Percentiles rank a stretch among this genome's conserved stretches.
Conservation (phyloP, 1,140 invertebrate species). For the Zaprionus nigranus region DNA sequence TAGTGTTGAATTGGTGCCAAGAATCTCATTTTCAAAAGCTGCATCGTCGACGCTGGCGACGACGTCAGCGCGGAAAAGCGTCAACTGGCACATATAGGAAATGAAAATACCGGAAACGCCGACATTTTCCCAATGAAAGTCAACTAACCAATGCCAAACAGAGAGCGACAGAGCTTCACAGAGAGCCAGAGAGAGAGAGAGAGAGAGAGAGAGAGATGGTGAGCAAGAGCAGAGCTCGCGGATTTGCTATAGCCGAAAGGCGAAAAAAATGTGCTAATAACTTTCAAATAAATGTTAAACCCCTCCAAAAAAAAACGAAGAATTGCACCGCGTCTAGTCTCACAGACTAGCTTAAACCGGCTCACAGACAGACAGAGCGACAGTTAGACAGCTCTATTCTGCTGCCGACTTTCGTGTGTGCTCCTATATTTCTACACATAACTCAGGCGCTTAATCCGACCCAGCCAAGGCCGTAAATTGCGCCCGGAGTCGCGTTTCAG, state of each 20-base stretch:
- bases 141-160: conserved; percentile 29
- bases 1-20: conserved; percentile 77
- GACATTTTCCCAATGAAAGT: conserved; percentile 52
- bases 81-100: conserved; percentile 48
- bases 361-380: conserved; percentile 29
- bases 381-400: conserved; percentile 30
- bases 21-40: conserved; percentile 60
- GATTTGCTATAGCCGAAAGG: conserved; percentile 23
- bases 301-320: conserved; percentile 11
- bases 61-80: conserved; percentile 7
- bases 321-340: conserved; percentile 21
- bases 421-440: conserved; percentile 55
- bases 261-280: conserved; percentile 52
- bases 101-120: conserved; percentile 62
- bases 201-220: conserved; percentile 1
- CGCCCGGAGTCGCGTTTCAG: conserved; percentile 42
- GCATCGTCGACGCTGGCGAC: conserved; percentile 13
- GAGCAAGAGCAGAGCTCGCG: conserved; percentile 16
- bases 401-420: conserved; percentile 31
- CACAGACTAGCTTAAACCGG: conserved; percentile 52
- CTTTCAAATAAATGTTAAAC: conserved; percentile 53
- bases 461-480: conserved; percentile 55
- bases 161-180: not conserved
- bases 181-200: not conserved
- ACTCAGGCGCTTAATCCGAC: conserved; percentile 51